Evolutionary conservation across 2,888 invertebrate genomes (phyloP).

Genomic region (Sepiola atlantica): DNA sequence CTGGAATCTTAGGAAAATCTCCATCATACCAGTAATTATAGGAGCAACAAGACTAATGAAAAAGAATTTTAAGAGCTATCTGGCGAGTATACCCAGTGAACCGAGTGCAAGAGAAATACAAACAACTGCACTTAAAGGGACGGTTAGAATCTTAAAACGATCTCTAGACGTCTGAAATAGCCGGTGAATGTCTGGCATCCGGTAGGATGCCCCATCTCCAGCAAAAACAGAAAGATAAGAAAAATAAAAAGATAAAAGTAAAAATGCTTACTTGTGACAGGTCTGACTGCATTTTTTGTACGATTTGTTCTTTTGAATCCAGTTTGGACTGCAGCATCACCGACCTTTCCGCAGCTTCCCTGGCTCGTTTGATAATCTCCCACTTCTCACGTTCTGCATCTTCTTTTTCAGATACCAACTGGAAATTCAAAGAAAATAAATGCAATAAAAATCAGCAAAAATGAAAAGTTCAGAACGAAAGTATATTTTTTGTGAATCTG

Average conservation of each 20-base stretch:
- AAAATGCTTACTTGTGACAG: slow-evolving; percentile 81
- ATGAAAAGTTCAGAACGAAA: neutral
- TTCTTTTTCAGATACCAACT: slow-evolving; percentile 80
- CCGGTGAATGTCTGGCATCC: too few relatives aligned
- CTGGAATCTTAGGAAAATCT: too few relatives aligned
- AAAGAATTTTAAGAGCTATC: too few relatives aligned
- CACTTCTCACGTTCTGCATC: slow-evolving; percentile 92
- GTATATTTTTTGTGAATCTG: neutral
- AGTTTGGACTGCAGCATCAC: slow-evolving; percentile 90
- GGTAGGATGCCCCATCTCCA: too few relatives aligned
- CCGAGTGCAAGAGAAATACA: too few relatives aligned
- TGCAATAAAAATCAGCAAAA: neutral
- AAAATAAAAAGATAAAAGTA: neutral
- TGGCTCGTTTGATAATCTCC: slow-evolving; percentile 88
- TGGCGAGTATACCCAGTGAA: too few relatives aligned
- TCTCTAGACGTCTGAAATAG: too few relatives aligned
- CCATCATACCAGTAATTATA: too few relatives aligned
- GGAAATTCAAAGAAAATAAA: slow-evolving; percentile 56
- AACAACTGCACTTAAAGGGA: too few relatives aligned
- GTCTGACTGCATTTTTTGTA: slow-evolving; percentile 89
- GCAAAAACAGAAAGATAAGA: too few relatives aligned
- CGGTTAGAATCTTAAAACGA: too few relatives aligned
- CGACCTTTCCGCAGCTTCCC: slow-evolving; percentile 92
- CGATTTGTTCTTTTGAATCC: slow-evolving; percentile 88
- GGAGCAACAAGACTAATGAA: too few relatives aligned